Evolutionary conservation across 2,113 vertebrate species (phyloP).

Genomic region (Peucedramus taeniatus): DNA sequence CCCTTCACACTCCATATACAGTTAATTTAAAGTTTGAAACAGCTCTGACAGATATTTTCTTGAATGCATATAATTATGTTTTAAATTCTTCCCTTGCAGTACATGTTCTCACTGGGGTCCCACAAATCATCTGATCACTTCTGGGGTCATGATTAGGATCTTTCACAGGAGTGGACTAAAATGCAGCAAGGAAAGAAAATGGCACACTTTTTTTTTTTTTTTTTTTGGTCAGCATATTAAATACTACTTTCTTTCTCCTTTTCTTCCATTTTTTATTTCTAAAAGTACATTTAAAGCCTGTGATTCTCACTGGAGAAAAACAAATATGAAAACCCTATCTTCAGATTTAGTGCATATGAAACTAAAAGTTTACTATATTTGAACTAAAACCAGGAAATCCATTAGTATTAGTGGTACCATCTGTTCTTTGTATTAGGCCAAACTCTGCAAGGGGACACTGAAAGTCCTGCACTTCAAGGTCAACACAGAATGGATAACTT

Average conservation of each 20-base stretch:
- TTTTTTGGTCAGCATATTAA: background rate
- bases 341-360: constrained; percentile 31
- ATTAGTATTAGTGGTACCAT: constrained; percentile 54
- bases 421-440: constrained; percentile 12
- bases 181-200: background rate
- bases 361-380: constrained; percentile 41
- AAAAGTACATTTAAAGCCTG: constrained; percentile 20
- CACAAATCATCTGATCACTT: constrained; percentile 14
- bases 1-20: background rate
- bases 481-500: background rate
- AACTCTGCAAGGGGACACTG: background rate
- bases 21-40: constrained; percentile 5
- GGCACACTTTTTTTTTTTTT: background rate
- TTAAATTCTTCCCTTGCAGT: constrained; percentile 15
- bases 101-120: background rate
- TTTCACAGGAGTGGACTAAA: background rate
- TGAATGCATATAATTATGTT: background rate
- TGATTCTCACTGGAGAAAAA: constrained; percentile 21
- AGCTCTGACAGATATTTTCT: constrained; percentile 29
- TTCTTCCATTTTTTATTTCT: background rate
- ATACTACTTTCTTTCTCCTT: background rate
- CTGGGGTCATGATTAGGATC: background rate
- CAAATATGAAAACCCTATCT: constrained; percentile 43
- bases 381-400: constrained; percentile 60
- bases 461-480: background rate